Evolutionary conservation across 2,113 vertebrate genomes (phyloP).

Genomic region (Tachysurus fulvidraco): DNA sequence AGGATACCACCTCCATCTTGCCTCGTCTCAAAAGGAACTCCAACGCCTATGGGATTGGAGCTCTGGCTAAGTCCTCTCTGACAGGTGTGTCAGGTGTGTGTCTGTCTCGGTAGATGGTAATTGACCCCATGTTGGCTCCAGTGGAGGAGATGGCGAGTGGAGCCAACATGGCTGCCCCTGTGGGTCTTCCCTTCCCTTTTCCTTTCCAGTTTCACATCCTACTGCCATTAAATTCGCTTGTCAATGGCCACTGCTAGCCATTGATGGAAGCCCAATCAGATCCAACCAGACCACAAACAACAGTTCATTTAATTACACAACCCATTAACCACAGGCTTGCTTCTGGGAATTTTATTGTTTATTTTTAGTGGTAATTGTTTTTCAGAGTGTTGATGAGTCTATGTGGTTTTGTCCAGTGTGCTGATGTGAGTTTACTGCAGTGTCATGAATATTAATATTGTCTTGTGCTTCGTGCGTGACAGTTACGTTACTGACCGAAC

Average conservation of each 20-base stretch:
- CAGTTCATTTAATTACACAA: slow-evolving; percentile 61
- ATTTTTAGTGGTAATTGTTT: slow-evolving; percentile 47
- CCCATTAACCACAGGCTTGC: slow-evolving; percentile 69
- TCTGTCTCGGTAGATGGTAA: slow-evolving; percentile 77
- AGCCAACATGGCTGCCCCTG: slow-evolving; percentile 77
- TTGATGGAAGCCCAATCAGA: slow-evolving; percentile 71
- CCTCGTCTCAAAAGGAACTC: slow-evolving; percentile 91
- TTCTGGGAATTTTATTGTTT: slow-evolving; percentile 62
- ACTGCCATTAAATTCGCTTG: slow-evolving; percentile 66
- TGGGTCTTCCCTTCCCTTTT: slow-evolving; percentile 64
- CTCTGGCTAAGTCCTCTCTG: slow-evolving; percentile 98
- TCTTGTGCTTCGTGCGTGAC: slow-evolving; percentile 30
- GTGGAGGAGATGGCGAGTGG: slow-evolving; percentile 65
- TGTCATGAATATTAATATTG: slow-evolving; percentile 42
- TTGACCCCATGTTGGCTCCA: slow-evolving; percentile 75
- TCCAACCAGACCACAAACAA: slow-evolving; percentile 51
- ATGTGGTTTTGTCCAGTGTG: slow-evolving; percentile 48
- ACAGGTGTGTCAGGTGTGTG: slow-evolving; percentile 91
- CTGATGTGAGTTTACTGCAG: slow-evolving; percentile 21
- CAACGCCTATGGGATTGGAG: slow-evolving; percentile 93
- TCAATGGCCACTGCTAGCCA: slow-evolving; percentile 73
- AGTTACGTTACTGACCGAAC: background rate
- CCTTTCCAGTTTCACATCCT: slow-evolving; percentile 62
- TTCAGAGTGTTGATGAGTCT: slow-evolving; percentile 27
- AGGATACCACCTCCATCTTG: slow-evolving; percentile 98